Evolutionary conservation across 2,113 vertebrate genomes (phyloP), one percentile per base, ranked within the genome.

Genomic region (Ploceus nigricollis): DNA sequence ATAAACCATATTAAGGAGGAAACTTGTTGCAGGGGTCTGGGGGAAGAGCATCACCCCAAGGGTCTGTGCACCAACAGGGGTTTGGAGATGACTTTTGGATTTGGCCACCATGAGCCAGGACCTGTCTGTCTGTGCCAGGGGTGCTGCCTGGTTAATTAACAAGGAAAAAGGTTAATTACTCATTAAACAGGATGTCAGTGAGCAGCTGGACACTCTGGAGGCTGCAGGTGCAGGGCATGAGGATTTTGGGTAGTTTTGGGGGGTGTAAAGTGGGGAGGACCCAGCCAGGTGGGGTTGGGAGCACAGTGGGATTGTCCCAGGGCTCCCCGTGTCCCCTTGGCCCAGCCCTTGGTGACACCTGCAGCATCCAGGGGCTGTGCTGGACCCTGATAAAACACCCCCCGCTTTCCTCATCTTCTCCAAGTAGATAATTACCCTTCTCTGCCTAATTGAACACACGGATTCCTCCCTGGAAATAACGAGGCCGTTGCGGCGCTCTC

Each of bases 351-450:
- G 8, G 27, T 42, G 21, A 3, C n/a, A 23, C 3, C 0, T 23
- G 57, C 86, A 83, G 80, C 78, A 48, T 30, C 60, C 6, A 6
- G 51, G 64, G 44, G 31, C 70, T 5, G 44, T 20, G 73, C 65
- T 51, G 82, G 56, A 75, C 69, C 64, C 69, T 71, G 89, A 47
- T 77, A 75, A 66, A 89, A 69, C 54, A 61, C 0, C 24, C 1
- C 13, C 23, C 16, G 5, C 20, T 19, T 37, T 65, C 51, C 79
- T 90, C 69, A 61, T 94, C 92, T 92, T 53, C 84, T 71, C 31
- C 91, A 69, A 96, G 96, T 16, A 95, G 96, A 95, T 97, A 97
- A 97, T 97, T 97, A 96, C 89, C 94, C 82, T 94, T 68, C 97
- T 96, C 89, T 89, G 94, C 84, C 94, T 97, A 97, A 97, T 96